A percentile compares a stretch with the other conserved stretches of the same genome.
Conservation (phyloP, 2,888 invertebrate species). For the Andrena trimmerana region DNA sequence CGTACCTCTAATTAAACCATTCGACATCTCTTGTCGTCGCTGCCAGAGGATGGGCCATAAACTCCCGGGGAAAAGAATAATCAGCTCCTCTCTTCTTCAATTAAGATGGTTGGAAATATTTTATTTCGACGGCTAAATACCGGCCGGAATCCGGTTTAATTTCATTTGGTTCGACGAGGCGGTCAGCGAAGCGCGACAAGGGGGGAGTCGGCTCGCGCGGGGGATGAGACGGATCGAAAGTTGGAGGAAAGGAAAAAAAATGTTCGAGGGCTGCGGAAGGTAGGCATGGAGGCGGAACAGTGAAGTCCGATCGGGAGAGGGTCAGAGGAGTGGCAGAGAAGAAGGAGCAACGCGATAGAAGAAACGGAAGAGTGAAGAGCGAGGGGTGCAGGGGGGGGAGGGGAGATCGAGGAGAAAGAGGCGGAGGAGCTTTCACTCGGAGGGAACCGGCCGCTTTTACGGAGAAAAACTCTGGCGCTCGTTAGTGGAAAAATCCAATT, state of each 20-base stretch:
- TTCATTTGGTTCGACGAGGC: conserved; percentile 18
- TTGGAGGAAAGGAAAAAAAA: not conserved
- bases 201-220: not conserved
- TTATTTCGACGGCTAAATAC: conserved; percentile 28
- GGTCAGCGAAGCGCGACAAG: not conserved
- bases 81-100: conserved; percentile 31
- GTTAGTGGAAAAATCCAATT: conserved; percentile 77
- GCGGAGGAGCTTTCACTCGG: conserved; percentile 55
- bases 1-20: conserved; percentile 45
- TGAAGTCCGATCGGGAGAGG: conserved; percentile 8
- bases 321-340: not conserved
- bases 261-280: not conserved
- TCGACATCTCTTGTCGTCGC: not conserved
- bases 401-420: not conserved
- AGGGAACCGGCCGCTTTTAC: conserved; percentile 51
- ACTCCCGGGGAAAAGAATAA: conserved; percentile 35
- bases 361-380: conserved; percentile 22
- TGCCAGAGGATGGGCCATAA: conserved; percentile 10
- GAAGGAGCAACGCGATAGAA: conserved; percentile 38
- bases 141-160: conserved; percentile 47
- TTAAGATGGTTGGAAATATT: conserved; percentile 28
- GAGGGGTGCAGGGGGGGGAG: not conserved
- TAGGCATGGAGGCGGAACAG: not conserved
- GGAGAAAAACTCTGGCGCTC: conserved; percentile 64
- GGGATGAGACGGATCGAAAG: not conserved